A percentile compares a stretch with the other conserved stretches of the same genome.
phyloP scores from a whole-genome alignment of 2,888 invertebrate species.

The Parnassius orleans region DNA sequence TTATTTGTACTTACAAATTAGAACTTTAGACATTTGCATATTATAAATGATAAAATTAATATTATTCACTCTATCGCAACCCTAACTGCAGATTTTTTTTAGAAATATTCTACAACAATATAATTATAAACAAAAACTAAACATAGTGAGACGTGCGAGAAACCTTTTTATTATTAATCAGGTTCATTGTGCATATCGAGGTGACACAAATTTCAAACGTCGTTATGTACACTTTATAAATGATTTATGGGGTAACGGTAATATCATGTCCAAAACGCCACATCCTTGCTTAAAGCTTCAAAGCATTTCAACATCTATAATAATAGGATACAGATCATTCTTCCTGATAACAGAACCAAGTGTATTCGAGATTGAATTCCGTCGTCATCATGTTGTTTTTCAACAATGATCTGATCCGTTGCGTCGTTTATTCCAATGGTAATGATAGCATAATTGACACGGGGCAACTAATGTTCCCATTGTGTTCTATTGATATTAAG shows the following conservation, averaged over 20 bases:
- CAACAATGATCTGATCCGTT: constrained; percentile 72
- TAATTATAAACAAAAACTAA: no score
- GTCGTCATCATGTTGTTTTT: constrained; percentile 70
- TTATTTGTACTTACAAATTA: no score
- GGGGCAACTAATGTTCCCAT: constrained; percentile 77
- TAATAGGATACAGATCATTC: constrained; percentile 49
- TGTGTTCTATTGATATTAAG: constrained; percentile 76
- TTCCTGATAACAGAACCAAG: constrained; percentile 39
- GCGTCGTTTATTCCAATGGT: constrained; percentile 76
- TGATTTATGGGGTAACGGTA: constrained; percentile 72
- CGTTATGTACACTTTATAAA: constrained; percentile 58
- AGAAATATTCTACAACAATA: no score
- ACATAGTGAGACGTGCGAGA: no score
- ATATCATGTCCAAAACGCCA: constrained; percentile 60
- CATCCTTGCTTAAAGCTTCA: constrained; percentile 44
- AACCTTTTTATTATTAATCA: constrained; percentile 4
- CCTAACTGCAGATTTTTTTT: no score
- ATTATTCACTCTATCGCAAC: no score
- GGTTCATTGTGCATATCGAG: constrained; percentile 2
- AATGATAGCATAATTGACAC: constrained; percentile 81
- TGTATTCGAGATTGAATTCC: constrained; percentile 43
- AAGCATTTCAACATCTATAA: constrained; percentile 47
- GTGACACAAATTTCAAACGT: constrained; percentile 61
- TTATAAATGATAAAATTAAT: no score
- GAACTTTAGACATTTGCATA: no score